Evolutionary conservation across 2,797 vertebrate species (phyloP).

Genomic region (Chaunax sp.): DNA sequence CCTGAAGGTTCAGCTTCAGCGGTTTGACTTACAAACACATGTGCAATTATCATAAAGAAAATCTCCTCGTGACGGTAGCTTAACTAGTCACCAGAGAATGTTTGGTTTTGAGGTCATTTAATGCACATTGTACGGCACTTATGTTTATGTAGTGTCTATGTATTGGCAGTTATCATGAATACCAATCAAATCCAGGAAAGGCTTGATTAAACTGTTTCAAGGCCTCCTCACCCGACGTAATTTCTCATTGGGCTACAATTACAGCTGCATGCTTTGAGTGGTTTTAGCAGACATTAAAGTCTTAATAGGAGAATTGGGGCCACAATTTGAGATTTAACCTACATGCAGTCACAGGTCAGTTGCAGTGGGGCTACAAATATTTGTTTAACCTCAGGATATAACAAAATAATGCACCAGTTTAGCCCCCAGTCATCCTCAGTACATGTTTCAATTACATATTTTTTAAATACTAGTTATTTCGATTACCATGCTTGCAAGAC

Average conservation of each 20-base stretch:
- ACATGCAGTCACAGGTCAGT: neutral
- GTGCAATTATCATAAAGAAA: constrained; percentile 49
- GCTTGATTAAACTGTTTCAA: neutral
- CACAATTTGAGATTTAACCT: neutral
- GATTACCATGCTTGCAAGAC: constrained; percentile 2
- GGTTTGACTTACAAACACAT: constrained; percentile 46
- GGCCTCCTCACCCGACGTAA: neutral
- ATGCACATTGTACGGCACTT: neutral
- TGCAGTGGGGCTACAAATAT: neutral
- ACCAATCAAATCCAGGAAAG: neutral
- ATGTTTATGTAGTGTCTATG: no score
- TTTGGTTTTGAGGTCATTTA: constrained; percentile 19
- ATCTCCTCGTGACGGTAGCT: constrained; percentile 9
- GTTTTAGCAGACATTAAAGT: neutral
- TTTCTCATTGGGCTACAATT: neutral
- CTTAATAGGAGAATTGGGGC: neutral
- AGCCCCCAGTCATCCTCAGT: neutral
- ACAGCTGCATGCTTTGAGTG: neutral
- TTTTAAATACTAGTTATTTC: constrained; percentile 3
- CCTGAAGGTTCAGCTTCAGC: constrained; percentile 44
- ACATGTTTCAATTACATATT: neutral
- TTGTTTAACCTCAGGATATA: constrained; percentile 9
- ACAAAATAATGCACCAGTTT: neutral
- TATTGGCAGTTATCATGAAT: neutral
- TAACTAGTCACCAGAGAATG: constrained; percentile 6